phyloP scores from a whole-genome alignment of 2,888 invertebrate genomes.

The Xestia c-nigrum region DNA sequence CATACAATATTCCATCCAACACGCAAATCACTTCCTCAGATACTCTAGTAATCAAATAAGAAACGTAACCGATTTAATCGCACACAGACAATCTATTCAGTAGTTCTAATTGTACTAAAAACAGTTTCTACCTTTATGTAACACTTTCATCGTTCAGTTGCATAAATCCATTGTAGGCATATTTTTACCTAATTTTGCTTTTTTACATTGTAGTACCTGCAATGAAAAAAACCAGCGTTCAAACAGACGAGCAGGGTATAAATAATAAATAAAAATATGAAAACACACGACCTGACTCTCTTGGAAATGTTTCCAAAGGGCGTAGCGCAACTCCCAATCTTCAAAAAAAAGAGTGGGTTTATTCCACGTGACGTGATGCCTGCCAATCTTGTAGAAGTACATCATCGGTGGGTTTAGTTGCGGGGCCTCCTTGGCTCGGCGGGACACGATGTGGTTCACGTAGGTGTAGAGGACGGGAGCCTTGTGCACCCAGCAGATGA shows the following conservation, averaged over 20 bases:
- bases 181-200: constrained; percentile 54
- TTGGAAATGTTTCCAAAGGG: constrained; percentile 91
- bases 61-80: constrained; percentile 56
- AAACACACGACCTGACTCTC: constrained; percentile 49
- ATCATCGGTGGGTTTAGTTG: constrained; percentile 92
- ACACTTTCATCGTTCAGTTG: constrained; percentile 45
- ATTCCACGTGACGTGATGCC: constrained; percentile 91
- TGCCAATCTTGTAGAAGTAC: constrained; percentile 87
- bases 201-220: constrained; percentile 13
- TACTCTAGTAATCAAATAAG: constrained; percentile 61
- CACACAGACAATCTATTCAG: constrained; percentile 32
- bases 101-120: constrained; percentile 34
- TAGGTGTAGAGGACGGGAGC: constrained; percentile 90
- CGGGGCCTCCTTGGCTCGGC: constrained; percentile 91
- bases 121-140: constrained; percentile 32
- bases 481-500: constrained; percentile 92
- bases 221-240: constrained; percentile 20
- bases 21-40: constrained; percentile 64
- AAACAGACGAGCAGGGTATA: background rate
- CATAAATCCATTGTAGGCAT: constrained; percentile 66
- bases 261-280: background rate
- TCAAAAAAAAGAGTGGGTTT: constrained; percentile 92
- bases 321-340: constrained; percentile 92
- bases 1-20: constrained; percentile 49
- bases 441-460: constrained; percentile 89